Percentiles rank a stretch among this genome's conserved stretches.
Evolutionary conservation across 2,797 vertebrate genomes (phyloP).

Genomic region (Glossophaga mutica): DNA sequence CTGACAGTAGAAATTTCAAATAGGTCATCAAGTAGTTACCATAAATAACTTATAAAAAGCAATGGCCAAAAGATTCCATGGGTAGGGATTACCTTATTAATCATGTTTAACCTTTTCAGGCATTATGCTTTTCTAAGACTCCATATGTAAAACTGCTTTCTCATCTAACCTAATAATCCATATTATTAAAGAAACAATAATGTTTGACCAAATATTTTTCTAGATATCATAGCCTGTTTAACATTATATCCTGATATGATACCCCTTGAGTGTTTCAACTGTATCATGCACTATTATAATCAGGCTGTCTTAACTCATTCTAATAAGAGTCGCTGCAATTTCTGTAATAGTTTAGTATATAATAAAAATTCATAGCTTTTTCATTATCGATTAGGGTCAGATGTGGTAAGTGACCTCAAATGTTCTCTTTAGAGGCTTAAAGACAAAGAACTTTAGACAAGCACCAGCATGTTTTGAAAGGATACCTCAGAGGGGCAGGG

Average conservation of each 20-base stretch:
- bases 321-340: conserved; percentile 1
- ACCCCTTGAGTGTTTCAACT: background rate
- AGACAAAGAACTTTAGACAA: conserved; percentile 62
- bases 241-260: background rate
- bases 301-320: background rate
- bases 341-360: background rate
- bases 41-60: conserved; percentile 33
- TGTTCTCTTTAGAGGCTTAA: conserved; percentile 25
- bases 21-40: background rate
- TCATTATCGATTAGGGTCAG: background rate
- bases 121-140: background rate
- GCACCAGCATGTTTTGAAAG: conserved; percentile 20
- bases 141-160: background rate
- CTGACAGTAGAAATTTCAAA: conserved; percentile 18
- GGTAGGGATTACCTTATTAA: background rate
- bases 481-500: background rate
- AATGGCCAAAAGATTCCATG: background rate
- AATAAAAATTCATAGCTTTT: conserved; percentile 6
- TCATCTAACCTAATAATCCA: conserved; percentile 15
- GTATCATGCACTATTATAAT: background rate
- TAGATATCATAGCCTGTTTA: background rate
- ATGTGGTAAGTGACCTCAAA: conserved; percentile 34
- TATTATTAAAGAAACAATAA: background rate
- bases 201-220: conserved; percentile 34
- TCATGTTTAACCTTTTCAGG: background rate